These are phyloP conservation scores for Carassius gibelio DNA, from an alignment of 2,113 vertebrate genomes.

Conservation along the genomic window DNA sequence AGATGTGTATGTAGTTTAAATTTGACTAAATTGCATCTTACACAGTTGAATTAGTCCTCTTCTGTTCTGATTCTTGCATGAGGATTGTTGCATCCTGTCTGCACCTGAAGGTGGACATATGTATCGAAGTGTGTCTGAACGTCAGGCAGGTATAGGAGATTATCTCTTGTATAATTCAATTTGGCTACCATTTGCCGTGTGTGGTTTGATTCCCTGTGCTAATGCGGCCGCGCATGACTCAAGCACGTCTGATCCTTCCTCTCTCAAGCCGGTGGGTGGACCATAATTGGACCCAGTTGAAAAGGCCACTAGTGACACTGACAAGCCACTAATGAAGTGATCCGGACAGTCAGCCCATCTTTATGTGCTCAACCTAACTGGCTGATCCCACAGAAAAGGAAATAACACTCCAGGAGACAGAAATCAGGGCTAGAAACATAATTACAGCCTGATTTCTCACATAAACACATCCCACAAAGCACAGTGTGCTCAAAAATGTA, in stretches of 20 bases:
- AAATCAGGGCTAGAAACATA: slow-evolving; percentile 12
- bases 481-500: slow-evolving; percentile 16
- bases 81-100: neutral
- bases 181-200: slow-evolving; percentile 28
- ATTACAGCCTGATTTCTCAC: slow-evolving; percentile 26
- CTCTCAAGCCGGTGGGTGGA: neutral
- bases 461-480: neutral
- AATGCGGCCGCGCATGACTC: neutral
- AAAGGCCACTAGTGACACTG: slow-evolving; percentile 46
- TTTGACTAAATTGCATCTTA: neutral
- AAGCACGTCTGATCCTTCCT: neutral
- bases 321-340: slow-evolving; percentile 49
- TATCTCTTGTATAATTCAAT: slow-evolving; percentile 43
- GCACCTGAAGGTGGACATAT: slow-evolving; percentile 18
- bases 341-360: slow-evolving; percentile 14
- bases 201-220: slow-evolving; percentile 41
- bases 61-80: neutral
- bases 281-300: slow-evolving; percentile 46
- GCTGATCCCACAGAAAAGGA: slow-evolving; percentile 7
- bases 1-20: neutral
- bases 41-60: neutral
- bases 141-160: neutral
- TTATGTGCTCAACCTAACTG: slow-evolving; percentile 11
- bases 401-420: slow-evolving; percentile 22
- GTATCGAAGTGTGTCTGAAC: slow-evolving; percentile 20